phyloP scores from a whole-genome alignment of 1,140 invertebrate genomes.

The Drosophila busckii region DNA sequence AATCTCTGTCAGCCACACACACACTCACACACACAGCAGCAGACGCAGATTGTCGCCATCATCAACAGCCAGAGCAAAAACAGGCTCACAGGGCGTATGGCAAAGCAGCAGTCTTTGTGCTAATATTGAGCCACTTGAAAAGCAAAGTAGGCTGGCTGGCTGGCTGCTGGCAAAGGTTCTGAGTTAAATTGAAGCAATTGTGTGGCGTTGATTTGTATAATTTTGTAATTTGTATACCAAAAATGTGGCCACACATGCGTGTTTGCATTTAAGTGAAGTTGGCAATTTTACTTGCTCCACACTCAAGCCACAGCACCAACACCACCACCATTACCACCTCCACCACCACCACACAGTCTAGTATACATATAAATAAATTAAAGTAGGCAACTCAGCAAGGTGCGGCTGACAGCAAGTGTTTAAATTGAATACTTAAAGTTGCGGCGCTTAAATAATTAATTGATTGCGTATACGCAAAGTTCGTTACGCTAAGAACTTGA shows the following conservation, averaged over 20 bases:
- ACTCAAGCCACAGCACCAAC: too few species aligned
- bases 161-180: not conserved
- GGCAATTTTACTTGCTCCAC: slow-evolving; percentile 45
- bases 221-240: slow-evolving; percentile 76
- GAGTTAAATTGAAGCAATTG: slow-evolving; percentile 74
- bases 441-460: too few species aligned
- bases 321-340: too few species aligned
- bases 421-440: too few species aligned
- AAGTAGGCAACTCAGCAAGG: slow-evolving; percentile 36
- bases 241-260: slow-evolving; percentile 67
- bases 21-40: slow-evolving; percentile 26
- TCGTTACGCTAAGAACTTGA: not conserved
- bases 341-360: too few species aligned
- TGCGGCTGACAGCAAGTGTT: too few species aligned
- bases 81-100: not conserved
- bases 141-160: not conserved
- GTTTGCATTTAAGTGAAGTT: slow-evolving; percentile 21
- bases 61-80: slow-evolving; percentile 3
- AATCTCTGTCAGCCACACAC: slow-evolving; percentile 62
- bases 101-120: slow-evolving; percentile 18
- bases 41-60: slow-evolving; percentile 1
- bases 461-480: too few species aligned
- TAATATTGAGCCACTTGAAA: slow-evolving; percentile 31
- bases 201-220: slow-evolving; percentile 74
- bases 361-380: slow-evolving; percentile 71